Percentiles rank a stretch among this genome's conserved stretches.
phyloP scores from a whole-genome alignment of 2,113 vertebrate species.

The Vulpes ferrilata region DNA sequence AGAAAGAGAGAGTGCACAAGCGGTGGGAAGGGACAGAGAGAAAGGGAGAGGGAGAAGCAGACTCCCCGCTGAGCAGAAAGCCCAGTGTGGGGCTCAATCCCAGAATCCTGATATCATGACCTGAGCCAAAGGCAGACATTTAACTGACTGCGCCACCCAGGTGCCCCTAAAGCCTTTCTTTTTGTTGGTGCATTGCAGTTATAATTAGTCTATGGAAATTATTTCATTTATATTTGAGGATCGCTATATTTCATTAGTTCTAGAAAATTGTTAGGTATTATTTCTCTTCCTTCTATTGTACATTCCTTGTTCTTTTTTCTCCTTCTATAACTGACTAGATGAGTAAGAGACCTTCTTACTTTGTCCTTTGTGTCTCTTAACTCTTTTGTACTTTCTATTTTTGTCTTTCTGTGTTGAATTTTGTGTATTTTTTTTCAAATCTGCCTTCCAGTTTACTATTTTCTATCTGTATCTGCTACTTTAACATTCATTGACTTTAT shows the following conservation, averaged over 20 bases:
- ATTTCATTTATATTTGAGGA: background rate
- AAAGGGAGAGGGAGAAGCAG: background rate
- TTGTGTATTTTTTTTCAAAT: slow-evolving; percentile 5
- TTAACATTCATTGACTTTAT: background rate
- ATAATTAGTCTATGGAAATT: background rate
- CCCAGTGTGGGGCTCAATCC: background rate
- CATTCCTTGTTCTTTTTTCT: background rate
- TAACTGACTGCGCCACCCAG: background rate
- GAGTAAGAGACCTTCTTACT: background rate
- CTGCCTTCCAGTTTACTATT: background rate
- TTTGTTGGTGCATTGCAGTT: background rate
- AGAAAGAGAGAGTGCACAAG: background rate
- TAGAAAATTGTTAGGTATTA: background rate
- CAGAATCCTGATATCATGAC: background rate
- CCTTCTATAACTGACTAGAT: background rate
- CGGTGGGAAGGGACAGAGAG: background rate
- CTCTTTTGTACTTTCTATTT: background rate
- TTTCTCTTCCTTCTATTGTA: background rate
- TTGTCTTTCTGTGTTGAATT: background rate
- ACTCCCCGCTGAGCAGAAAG: background rate
- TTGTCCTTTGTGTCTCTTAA: background rate
- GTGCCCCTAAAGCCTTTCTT: background rate
- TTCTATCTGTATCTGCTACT: background rate
- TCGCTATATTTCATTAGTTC: background rate
- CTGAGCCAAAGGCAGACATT: background rate